Conservation (phyloP, 2,888 invertebrate species). For the Athalia rosae region DNA sequence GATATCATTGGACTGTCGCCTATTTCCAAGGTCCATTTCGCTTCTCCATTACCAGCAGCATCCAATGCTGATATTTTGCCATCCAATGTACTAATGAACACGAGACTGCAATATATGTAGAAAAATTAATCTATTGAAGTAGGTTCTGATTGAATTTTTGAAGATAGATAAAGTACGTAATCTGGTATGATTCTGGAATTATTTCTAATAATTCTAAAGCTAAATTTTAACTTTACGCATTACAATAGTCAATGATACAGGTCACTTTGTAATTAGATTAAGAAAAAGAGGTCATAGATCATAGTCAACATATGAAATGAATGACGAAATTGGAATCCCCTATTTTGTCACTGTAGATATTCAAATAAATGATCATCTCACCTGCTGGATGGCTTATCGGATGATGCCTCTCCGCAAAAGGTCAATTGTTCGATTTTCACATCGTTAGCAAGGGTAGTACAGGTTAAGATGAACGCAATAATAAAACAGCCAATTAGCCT, state of each 20-base stretch:
- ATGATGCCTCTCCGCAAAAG: constrained; percentile 55
- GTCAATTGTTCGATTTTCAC: constrained; percentile 52
- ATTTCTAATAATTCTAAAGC: no score
- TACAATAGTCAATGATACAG: no score
- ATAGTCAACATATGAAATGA: not conserved
- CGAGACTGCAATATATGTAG: constrained; percentile 75
- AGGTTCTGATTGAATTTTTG: not conserved
- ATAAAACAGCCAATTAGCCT: not conserved
- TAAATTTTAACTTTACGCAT: no score
- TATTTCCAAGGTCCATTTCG: constrained; percentile 88
- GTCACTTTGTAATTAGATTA: no score
- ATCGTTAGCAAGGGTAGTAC: constrained; percentile 47
- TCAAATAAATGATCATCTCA: not conserved
- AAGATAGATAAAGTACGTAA: not conserved
- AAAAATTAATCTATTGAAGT: not conserved
- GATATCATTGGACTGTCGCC: constrained; percentile 86
- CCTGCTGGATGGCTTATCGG: constrained; percentile 47
- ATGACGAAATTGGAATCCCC: not conserved
- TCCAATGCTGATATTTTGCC: constrained; percentile 90
- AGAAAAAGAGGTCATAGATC: no score
- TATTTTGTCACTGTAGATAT: not conserved
- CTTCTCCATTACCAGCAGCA: constrained; percentile 79
- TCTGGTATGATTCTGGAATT: not conserved
- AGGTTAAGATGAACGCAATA: constrained; percentile 14
- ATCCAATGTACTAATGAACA: constrained; percentile 93